phyloP scores from a whole-genome alignment of 2,888 invertebrate genomes.

The Caenorhabditis virilis region DNA sequence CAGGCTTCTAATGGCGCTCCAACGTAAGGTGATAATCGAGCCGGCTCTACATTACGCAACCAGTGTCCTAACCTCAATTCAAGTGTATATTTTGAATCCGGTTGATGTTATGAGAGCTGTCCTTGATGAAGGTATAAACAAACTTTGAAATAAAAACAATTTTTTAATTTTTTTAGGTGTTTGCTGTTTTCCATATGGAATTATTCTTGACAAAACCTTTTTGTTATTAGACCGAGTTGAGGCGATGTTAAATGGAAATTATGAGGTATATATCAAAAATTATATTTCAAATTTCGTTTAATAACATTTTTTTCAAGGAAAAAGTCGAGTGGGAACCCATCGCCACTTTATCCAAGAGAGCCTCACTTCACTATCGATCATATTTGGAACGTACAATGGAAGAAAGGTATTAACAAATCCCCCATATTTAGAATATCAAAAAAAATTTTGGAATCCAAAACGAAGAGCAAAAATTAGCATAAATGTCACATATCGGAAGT shows the following conservation, averaged over 20 bases:
- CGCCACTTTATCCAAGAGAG: slow-evolving; percentile 55
- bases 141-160: neutral
- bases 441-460: neutral
- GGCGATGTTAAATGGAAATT: slow-evolving; percentile 33
- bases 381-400: slow-evolving; percentile 54
- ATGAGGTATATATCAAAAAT: slow-evolving; percentile 16
- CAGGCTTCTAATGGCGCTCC: slow-evolving; percentile 50
- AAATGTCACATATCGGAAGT: too few relatives aligned
- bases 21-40: slow-evolving; percentile 44
- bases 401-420: slow-evolving; percentile 44
- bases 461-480: neutral
- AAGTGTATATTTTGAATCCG: slow-evolving; percentile 66
- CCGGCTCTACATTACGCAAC: slow-evolving; percentile 53
- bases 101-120: slow-evolving; percentile 66
- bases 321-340: slow-evolving; percentile 54
- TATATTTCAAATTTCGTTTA: neutral
- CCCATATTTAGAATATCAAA: neutral
- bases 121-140: slow-evolving; percentile 59
- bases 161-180: slow-evolving; percentile 50
- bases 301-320: slow-evolving; percentile 17
- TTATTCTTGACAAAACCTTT: slow-evolving; percentile 61
- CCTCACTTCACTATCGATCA: slow-evolving; percentile 58
- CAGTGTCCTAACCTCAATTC: slow-evolving; percentile 59
- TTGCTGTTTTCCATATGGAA: slow-evolving; percentile 66
- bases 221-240: slow-evolving; percentile 54